Evolutionary conservation across 2,888 invertebrate genomes (phyloP), one percentile per base, ranked within the genome.

Genomic region (Phrixothrix hirtus): DNA sequence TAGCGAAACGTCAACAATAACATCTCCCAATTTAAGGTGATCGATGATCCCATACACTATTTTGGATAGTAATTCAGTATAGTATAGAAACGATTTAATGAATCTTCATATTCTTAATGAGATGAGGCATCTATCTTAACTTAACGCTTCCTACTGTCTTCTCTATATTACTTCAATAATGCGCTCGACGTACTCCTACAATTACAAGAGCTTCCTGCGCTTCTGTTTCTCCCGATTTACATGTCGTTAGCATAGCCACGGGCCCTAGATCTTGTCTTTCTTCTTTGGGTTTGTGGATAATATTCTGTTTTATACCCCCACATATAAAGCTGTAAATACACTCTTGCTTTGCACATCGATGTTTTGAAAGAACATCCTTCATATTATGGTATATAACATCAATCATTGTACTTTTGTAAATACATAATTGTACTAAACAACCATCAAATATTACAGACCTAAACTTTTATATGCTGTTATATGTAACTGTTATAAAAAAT

Each of bases 61-160:
- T 42, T 50, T 35, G 51, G 58, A 57, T 60, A 50, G 60, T 57
- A 57, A 59, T 58, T 50, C 58, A 58, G 53, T 53, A 52, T 50
- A 37, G 45, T 45, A 53, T 47, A 55, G 55, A 55, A 52, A 57
- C 53, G 53, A 60, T 59, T 57, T 64, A 64, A 64, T 64, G 61
- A 64, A 56, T 56, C 57, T 27, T 37, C 58, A 56, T 48, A 41
- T 46, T 51, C 51, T 57, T 60, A 57, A 60, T 60, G 52, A 58
- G 52, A 45, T 46, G 48, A 42, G 44, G 39, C 43, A 52, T 59
- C 49, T 59, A 56, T 56, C 47, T 44, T 46, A 30, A 29, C 32
- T 42, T 48, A 36, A 39, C 49, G 46, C 38, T 47, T 38, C 41
- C 49, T 57, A 46, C 46, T 46, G 46, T 53, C 52, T 46, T 27